Evolutionary conservation across 2,113 vertebrate species (phyloP), one percentile per base, ranked within the genome.

Genomic region (Mirza zaza): DNA sequence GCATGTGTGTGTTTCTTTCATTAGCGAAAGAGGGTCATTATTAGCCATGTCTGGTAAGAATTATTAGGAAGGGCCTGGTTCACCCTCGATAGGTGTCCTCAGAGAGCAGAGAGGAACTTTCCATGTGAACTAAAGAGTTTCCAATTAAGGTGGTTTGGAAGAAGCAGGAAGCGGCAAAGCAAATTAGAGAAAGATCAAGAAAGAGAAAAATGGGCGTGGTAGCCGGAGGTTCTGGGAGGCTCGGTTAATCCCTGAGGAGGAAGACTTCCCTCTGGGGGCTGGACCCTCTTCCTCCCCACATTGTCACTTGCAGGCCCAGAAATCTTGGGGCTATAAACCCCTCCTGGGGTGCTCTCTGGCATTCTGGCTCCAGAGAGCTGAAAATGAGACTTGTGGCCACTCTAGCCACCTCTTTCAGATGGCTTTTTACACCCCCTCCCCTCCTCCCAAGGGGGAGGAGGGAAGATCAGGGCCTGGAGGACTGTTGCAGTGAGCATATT

Each of bases 11-110:
- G 88, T 95, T 86, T 97, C 96, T 98, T 98, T 98, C 98, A 98
- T 98, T 98, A 98, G 98, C 48, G 68, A 96, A 91, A 98, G 98
- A 94, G 18, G 98, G 98, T 98, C 98, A 96, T 98, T 97, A 98
- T 63, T 95, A 98, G 97, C 97, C 86, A 79, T 87, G 65, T 97
- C 95, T 98, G 98, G 90, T 90, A 97, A 98, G 97, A 94, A 94
- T 94, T 97, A 91, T 96, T 93, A 71, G 36, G 96, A 97, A 97
- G 97, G 96, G 96, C 59, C 82, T 29, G 97, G 97, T 96, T 97
- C 94, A 95, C 97, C 98, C 98, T 97, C 98, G 84, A 55, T 96
- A 97, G 97, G 97, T 98, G 96, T 97, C 98, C 98, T 98, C 94
- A 0, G 91, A 97, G 98, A 97, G 96, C 1, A 9, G 71, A 75